A percentile compares a stretch with the other conserved stretches of the same genome.
Evolutionary conservation across 37 sponge, comb jelly and placozoan genomes (phyloP).

Genomic region (Amphimedon queenslandica): DNA sequence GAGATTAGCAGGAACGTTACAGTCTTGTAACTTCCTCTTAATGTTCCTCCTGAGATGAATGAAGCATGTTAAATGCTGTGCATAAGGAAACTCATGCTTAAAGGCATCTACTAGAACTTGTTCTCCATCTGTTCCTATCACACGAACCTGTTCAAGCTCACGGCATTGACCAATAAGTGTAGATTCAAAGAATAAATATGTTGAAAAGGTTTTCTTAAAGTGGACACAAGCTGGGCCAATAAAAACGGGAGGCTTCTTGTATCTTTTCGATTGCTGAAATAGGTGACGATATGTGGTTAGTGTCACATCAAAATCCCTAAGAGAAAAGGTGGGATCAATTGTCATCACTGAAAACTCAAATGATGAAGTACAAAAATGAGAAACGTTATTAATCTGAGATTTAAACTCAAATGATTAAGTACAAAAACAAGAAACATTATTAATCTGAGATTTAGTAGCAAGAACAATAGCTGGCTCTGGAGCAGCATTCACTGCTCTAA

Average conservation of each 20-base stretch:
- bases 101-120: slow-evolving; percentile 35
- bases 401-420: slow-evolving; percentile 33
- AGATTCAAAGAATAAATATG: slow-evolving; percentile 57
- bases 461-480: slow-evolving; percentile 58
- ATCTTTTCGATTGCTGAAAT: slow-evolving; percentile 24
- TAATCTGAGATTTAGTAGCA: slow-evolving; percentile 29
- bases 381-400: no score
- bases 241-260: slow-evolving; percentile 24
- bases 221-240: slow-evolving; percentile 24
- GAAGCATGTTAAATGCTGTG: slow-evolving; percentile 30
- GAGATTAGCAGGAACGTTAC: slow-evolving; percentile 6
- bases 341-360: slow-evolving; percentile 36
- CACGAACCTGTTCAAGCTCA: slow-evolving; percentile 37
- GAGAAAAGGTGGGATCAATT: slow-evolving; percentile 46
- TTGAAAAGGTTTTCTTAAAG: slow-evolving; percentile 22
- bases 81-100: slow-evolving; percentile 47
- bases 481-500: slow-evolving; percentile 32
- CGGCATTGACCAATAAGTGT: slow-evolving; percentile 42
- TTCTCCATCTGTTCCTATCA: slow-evolving; percentile 49
- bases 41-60: slow-evolving; percentile 32
- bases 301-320: slow-evolving; percentile 61
- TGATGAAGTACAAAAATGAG: no score
- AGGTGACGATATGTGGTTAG: slow-evolving; percentile 41
- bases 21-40: slow-evolving; percentile 19
- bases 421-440: slow-evolving; percentile 32